A percentile compares a stretch with the other conserved stretches of the same genome.
These are phyloP conservation scores for Campopleginae sp. DNA, from an alignment of 2,888 invertebrate genomes.

Conservation along the genomic window DNA sequence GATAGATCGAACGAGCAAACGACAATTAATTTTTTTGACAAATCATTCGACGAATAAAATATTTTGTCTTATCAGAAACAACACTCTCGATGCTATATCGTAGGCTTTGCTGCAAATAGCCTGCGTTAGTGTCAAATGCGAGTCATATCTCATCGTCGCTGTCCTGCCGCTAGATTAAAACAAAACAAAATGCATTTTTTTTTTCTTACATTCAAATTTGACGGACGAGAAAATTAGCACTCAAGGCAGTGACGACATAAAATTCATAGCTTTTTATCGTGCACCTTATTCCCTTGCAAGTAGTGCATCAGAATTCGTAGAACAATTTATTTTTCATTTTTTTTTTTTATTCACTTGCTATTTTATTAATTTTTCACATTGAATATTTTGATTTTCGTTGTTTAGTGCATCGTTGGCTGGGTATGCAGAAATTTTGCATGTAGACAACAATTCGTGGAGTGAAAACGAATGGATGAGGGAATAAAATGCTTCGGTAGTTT, in stretches of 20 bases:
- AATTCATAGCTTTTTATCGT: conserved; percentile 6
- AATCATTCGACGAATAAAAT: background rate
- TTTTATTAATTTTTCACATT: background rate
- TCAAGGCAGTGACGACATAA: background rate
- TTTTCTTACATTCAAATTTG: background rate
- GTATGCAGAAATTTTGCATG: background rate
- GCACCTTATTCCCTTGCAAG: conserved; percentile 16
- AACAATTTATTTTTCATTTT: conserved; percentile 5
- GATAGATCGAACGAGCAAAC: background rate
- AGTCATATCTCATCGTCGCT: conserved; percentile 61
- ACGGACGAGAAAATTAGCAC: background rate
- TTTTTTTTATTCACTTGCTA: background rate
- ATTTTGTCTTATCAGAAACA: conserved; percentile 29
- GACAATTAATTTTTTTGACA: background rate
- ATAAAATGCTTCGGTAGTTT: background rate
- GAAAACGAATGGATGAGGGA: background rate
- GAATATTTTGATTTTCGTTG: background rate
- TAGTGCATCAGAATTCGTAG: background rate
- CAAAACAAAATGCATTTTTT: background rate
- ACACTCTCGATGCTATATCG: conserved; percentile 80
- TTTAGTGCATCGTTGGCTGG: background rate
- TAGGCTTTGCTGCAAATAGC: conserved; percentile 81
- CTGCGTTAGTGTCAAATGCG: conserved; percentile 71
- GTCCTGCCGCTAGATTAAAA: conserved; percentile 46
- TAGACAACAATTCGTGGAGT: background rate